A percentile compares a stretch with the other conserved stretches of the same genome.
Evolutionary conservation across 2,113 vertebrate genomes (phyloP).

Genomic region (Sinocyclocheilus grahami): DNA sequence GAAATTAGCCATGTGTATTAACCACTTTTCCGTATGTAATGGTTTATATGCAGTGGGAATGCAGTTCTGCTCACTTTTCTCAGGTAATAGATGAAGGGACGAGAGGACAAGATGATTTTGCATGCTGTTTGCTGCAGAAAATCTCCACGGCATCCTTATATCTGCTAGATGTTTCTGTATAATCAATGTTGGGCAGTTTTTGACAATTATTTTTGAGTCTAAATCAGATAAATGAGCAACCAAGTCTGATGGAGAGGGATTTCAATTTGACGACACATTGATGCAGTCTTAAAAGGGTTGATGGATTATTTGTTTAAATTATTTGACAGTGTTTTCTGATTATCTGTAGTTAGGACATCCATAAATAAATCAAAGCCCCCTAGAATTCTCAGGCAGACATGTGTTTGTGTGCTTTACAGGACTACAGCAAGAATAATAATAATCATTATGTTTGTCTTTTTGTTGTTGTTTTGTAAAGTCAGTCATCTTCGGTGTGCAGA

Average conservation of each 20-base stretch:
- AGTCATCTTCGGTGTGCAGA: not conserved
- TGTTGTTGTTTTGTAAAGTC: slow-evolving; percentile 5
- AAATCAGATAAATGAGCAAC: not conserved
- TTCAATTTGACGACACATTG: slow-evolving; percentile 45
- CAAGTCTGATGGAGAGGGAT: slow-evolving; percentile 41
- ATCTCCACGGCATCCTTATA: not conserved
- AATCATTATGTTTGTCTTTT: no score
- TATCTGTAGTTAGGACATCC: not conserved
- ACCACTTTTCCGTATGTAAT: not conserved
- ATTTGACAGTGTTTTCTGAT: slow-evolving; percentile 37
- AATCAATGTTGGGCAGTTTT: not conserved
- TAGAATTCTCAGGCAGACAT: slow-evolving; percentile 5
- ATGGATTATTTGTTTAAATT: slow-evolving; percentile 54
- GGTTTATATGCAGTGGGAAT: not conserved
- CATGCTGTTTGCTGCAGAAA: not conserved
- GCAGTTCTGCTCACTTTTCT: not conserved
- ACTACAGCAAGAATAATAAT: slow-evolving; percentile 13
- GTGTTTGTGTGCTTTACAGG: not conserved
- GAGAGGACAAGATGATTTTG: not conserved
- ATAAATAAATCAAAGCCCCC: slow-evolving; percentile 39
- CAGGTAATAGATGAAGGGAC: not conserved
- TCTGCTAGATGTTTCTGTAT: not conserved
- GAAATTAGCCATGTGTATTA: not conserved
- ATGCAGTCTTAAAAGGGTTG: slow-evolving; percentile 46
- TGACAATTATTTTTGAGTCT: not conserved